Conservation (phyloP, 2,797 vertebrate species). For the Thaleichthys pacificus region DNA sequence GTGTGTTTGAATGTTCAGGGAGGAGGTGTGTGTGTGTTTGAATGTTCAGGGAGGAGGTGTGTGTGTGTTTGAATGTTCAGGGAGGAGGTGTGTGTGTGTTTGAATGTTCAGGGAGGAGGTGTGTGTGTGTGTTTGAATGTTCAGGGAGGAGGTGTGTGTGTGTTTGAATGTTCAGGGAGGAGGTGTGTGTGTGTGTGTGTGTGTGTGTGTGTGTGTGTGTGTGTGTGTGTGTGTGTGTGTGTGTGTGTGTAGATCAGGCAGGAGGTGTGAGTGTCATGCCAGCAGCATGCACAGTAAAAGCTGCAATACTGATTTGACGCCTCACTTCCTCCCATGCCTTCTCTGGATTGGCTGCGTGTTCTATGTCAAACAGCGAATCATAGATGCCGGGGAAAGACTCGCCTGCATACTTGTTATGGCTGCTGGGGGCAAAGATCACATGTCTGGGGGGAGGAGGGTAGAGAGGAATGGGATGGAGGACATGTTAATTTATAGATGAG, state of each 20-base stretch:
- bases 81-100: too few species aligned
- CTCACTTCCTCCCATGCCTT: slow-evolving; percentile 87
- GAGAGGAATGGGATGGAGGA: not conserved
- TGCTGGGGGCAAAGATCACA: slow-evolving; percentile 91
- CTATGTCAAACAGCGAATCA: slow-evolving; percentile 89
- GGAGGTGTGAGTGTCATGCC: slow-evolving; percentile 76
- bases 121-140: too few species aligned
- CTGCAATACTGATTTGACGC: slow-evolving; percentile 88
- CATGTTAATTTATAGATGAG: too few species aligned
- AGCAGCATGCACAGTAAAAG: slow-evolving; percentile 88
- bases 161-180: too few species aligned
- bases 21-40: too few species aligned
- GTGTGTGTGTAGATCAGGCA: slow-evolving; percentile 37
- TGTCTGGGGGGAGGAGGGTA: slow-evolving; percentile 72
- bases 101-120: too few species aligned
- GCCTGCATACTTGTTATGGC: slow-evolving; percentile 90
- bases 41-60: too few species aligned
- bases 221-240: slow-evolving; percentile 32
- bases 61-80: too few species aligned
- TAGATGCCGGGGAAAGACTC: slow-evolving; percentile 95
- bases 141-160: too few species aligned
- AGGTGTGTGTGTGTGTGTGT: too few species aligned
- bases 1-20: too few species aligned
- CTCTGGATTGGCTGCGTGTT: slow-evolving; percentile 70
- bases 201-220: too few species aligned